Conservation (phyloP, 1,140 invertebrate species). For the Drosophila littoralis region DNA sequence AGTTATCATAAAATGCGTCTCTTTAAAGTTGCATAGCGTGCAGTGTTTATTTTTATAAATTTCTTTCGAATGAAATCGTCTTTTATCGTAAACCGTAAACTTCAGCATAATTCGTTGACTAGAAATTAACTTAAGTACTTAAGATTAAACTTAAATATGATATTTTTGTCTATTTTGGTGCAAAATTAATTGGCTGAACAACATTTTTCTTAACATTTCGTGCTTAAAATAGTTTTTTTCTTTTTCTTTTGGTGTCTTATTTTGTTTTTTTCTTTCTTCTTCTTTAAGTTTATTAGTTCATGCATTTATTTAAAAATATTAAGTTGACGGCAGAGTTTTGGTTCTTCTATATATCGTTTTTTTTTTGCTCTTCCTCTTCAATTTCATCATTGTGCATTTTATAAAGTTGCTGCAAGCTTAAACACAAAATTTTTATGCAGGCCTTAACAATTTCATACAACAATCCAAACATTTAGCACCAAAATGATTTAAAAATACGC, state of each 20-base stretch:
- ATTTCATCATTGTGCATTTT: slow-evolving; percentile 28
- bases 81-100: slow-evolving; percentile 61
- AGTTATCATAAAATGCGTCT: slow-evolving; percentile 63
- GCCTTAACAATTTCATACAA: slow-evolving; percentile 59
- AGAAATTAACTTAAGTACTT: slow-evolving; percentile 82
- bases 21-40: slow-evolving; percentile 71
- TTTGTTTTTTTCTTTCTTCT: not conserved
- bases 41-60: slow-evolving; percentile 40
- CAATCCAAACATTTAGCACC: slow-evolving; percentile 74
- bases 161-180: slow-evolving; percentile 47
- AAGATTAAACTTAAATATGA: slow-evolving; percentile 45
- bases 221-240: slow-evolving; percentile 45
- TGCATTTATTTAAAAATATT: slow-evolving; percentile 24
- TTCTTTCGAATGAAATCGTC: slow-evolving; percentile 26
- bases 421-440: slow-evolving; percentile 58
- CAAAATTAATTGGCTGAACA: slow-evolving; percentile 62
- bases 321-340: slow-evolving; percentile 49
- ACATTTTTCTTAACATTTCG: slow-evolving; percentile 45
- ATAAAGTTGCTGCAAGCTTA: slow-evolving; percentile 67
- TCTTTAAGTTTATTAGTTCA: not conserved
- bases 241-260: slow-evolving; percentile 40
- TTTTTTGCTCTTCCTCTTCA: slow-evolving; percentile 25
- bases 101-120: slow-evolving; percentile 81
- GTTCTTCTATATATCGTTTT: slow-evolving; percentile 27
- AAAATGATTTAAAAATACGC: slow-evolving; percentile 69